Conservation (phyloP, 2,888 invertebrate genomes). For the Carterocephalus palaemon region DNA sequence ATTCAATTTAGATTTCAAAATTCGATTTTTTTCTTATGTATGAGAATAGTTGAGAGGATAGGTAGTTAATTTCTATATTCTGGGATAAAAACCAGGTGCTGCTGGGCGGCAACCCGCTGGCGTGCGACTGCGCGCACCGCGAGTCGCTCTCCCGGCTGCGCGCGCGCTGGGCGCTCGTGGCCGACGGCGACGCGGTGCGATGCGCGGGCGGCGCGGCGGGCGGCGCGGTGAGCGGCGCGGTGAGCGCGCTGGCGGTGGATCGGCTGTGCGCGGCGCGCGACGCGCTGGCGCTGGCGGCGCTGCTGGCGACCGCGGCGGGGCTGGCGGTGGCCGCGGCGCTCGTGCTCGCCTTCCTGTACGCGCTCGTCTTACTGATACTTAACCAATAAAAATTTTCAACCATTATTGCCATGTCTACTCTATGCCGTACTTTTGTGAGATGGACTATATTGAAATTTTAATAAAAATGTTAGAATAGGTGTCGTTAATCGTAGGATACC, state of each 20-base stretch:
- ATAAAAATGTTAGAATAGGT: no score
- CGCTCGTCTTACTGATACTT: no score
- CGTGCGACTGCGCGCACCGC: constrained; percentile 34
- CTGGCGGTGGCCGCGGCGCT: constrained; percentile 30
- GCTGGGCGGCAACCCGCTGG: constrained; percentile 34
- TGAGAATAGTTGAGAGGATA: no score
- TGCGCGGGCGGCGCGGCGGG: constrained; percentile 31
- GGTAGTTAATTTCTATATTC: no score
- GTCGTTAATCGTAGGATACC: no score
- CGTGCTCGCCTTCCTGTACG: not conserved
- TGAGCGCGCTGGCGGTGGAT: constrained; percentile 23
- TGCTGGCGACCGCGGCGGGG: constrained; percentile 33
- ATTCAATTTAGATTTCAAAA: no score
- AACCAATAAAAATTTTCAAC: no score
- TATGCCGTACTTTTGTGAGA: no score
- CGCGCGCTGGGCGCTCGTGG: constrained; percentile 12
- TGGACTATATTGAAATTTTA: no score
- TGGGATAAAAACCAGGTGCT: no score
- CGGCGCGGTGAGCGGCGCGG: constrained; percentile 4
- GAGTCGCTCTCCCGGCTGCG: constrained; percentile 23
- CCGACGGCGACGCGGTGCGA: constrained; percentile 28
- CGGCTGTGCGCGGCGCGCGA: constrained; percentile 36
- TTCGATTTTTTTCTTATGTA: no score
- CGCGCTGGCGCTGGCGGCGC: constrained; percentile 24
- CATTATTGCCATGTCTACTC: no score